Evolutionary conservation across 2,888 invertebrate species (phyloP).

Genomic region (Lypha dubia): DNA sequence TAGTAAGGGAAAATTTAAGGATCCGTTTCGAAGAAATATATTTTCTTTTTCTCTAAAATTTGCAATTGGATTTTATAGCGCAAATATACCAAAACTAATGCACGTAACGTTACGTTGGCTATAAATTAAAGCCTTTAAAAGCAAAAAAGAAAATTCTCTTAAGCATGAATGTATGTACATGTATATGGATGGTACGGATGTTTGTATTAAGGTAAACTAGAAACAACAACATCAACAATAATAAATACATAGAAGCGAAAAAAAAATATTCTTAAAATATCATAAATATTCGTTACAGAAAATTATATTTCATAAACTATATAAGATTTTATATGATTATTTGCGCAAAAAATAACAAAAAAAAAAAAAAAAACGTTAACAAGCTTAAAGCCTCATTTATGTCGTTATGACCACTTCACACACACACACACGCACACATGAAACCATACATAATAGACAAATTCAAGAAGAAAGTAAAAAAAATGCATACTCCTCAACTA

Average conservation of each 20-base stretch:
- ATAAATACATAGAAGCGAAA: constrained; percentile 1
- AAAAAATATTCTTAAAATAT: constrained; percentile 37
- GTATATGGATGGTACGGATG: too few species aligned
- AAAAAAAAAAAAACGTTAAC: constrained; percentile 73
- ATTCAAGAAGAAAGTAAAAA: background rate
- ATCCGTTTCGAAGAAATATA: background rate
- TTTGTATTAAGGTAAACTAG: background rate
- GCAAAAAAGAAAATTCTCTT: background rate
- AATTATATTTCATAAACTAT: constrained; percentile 28
- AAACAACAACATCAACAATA: constrained; percentile 10
- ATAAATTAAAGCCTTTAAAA: constrained; percentile 26
- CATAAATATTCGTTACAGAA: constrained; percentile 62
- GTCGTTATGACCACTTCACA: constrained; percentile 73
- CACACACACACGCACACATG: constrained; percentile 13
- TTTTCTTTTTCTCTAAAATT: background rate
- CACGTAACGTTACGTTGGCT: background rate
- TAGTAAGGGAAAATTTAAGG: background rate
- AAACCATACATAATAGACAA: background rate
- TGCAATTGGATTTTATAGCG: background rate
- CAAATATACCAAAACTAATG: background rate
- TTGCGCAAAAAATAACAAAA: constrained; percentile 17
- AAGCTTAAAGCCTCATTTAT: constrained; percentile 80
- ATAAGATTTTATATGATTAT: constrained; percentile 5
- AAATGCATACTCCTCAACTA: background rate
- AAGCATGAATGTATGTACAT: background rate